Evolutionary conservation across 2,797 vertebrate genomes (phyloP), one percentile per base, ranked within the genome.

Genomic region (Sebastes reedi): DNA sequence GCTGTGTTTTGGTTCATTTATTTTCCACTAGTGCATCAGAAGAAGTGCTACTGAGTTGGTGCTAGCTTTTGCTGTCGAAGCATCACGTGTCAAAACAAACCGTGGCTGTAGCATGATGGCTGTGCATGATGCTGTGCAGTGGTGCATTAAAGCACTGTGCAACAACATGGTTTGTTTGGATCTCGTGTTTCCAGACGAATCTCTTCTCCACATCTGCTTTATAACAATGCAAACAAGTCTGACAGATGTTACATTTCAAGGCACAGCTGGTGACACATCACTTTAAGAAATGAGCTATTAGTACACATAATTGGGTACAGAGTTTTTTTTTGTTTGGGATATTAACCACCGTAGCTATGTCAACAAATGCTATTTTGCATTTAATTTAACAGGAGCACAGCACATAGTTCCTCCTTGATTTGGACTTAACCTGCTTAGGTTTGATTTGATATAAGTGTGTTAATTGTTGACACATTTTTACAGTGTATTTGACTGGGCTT

Each of bases 61-160:
- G 30, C 32, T 69, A 64, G 67, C 74, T 8, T 16, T 42, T 24
- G 3, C 22, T n/a, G 52, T 66, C 3, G 6, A 36, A 62, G 70
- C 67, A 59, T 94, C 94, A 95, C 93, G 94, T 95, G 94, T 94
- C 94, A 76, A 91, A 94, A 95, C 94, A 95, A 93, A 92, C 80
- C 55, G 34, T 39, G 66, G 85, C 71, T 13, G 27, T 29, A 14
- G 70, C 59, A 24, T 59, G 67, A 66, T 42, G n/a, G 52, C 5
- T 24, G 32, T 27, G 36, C 25, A 3, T 30, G 64, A n/a, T 24
- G 70, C 20, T 77, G 55, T 20, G 46, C 10, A 1, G 39, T 14
- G 25, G 77, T 66, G 25, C 16, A 54, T n/a, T 42, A 46, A 55
- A 67, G 27, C 36, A 13, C 2, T 18, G 18, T 60, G 13, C 8